Percentiles rank a stretch among this genome's conserved stretches.
These are phyloP conservation scores for Orthonevra nobilis DNA, from an alignment of 2,888 invertebrate genomes.

Conservation along the genomic window DNA sequence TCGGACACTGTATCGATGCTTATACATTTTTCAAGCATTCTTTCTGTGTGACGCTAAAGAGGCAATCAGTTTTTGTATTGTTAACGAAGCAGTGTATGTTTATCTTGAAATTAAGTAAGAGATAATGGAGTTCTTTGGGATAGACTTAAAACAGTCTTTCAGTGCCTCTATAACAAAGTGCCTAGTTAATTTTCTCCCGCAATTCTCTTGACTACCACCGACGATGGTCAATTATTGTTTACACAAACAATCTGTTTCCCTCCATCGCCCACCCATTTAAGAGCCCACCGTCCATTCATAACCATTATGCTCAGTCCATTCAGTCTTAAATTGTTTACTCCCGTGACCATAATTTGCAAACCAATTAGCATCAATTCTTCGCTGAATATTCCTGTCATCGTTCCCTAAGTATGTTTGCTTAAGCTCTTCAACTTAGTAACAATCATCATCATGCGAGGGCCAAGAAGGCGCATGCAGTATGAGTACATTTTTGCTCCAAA, in stretches of 20 bases:
- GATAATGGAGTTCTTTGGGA: too few relatives aligned
- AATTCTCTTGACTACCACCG: too few relatives aligned
- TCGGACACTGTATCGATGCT: too few relatives aligned
- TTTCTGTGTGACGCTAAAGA: too few relatives aligned
- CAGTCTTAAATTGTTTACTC: slow-evolving; percentile 54
- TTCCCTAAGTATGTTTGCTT: slow-evolving; percentile 55
- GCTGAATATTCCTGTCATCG: slow-evolving; percentile 48
- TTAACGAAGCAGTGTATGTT: too few relatives aligned
- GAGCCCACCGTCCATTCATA: slow-evolving; percentile 9
- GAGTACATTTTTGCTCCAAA: slow-evolving; percentile 1
- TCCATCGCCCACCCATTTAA: slow-evolving; percentile 9
- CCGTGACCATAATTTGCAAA: slow-evolving; percentile 66
- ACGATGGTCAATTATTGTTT: slow-evolving; percentile 39
- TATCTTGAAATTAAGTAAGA: too few relatives aligned
- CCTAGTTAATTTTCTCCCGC: neutral
- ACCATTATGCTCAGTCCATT: slow-evolving; percentile 2
- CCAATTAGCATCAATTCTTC: slow-evolving; percentile 68
- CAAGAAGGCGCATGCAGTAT: slow-evolving; percentile 31
- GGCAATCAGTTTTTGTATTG: too few relatives aligned
- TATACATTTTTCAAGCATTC: too few relatives aligned
- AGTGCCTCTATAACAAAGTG: neutral
- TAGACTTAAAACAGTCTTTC: too few relatives aligned
- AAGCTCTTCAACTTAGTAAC: slow-evolving; percentile 64
- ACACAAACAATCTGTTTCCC: slow-evolving; percentile 10
- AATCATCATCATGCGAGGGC: slow-evolving; percentile 28